These are phyloP conservation scores for Leptobrachium leishanense DNA, from an alignment of 2,113 vertebrate genomes.

Conservation along the genomic window DNA sequence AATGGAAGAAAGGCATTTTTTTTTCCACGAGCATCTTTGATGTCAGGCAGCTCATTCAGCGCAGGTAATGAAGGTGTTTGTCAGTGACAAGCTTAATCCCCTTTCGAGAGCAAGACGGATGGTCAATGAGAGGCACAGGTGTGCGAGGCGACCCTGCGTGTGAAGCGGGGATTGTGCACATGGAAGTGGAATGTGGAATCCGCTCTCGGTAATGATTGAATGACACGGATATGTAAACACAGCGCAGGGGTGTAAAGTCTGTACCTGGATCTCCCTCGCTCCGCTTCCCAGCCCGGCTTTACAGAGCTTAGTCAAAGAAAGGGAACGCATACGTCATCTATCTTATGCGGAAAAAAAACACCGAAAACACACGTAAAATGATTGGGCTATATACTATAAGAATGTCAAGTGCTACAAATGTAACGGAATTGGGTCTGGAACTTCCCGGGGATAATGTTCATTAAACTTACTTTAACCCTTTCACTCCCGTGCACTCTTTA, in stretches of 20 bases:
- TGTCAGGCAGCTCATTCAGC: neutral
- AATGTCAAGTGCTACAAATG: too few relatives aligned
- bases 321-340: too few relatives aligned
- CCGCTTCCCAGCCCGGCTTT: neutral
- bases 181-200: neutral
- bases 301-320: neutral
- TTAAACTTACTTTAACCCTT: too few relatives aligned
- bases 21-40: neutral
- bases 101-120: neutral
- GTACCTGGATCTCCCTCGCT: neutral
- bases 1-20: neutral
- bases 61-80: constrained; percentile 6
- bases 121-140: constrained; percentile 3
- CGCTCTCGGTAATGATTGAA: neutral
- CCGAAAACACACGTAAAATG: too few relatives aligned
- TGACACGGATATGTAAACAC: neutral
- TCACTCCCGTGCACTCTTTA: too few relatives aligned
- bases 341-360: too few relatives aligned
- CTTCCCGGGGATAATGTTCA: too few relatives aligned
- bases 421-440: too few relatives aligned
- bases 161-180: neutral
- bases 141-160: neutral
- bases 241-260: neutral
- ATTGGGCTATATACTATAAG: too few relatives aligned
- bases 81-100: neutral